These are phyloP conservation scores for Porphyrio hochstetteri DNA, from an alignment of 2,113 vertebrate genomes.

Conservation along the genomic window DNA sequence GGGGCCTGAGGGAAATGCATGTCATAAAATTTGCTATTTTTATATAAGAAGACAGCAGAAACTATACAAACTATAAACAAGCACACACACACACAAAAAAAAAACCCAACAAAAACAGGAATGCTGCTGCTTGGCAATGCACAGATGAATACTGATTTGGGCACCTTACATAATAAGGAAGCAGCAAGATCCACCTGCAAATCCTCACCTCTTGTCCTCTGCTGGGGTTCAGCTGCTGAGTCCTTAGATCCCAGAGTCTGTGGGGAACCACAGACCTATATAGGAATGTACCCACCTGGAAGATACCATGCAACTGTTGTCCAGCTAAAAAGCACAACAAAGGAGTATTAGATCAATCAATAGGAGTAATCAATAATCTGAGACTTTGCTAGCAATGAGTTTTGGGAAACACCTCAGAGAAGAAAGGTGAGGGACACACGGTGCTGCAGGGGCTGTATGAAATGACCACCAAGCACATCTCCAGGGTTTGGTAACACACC, in stretches of 20 bases:
- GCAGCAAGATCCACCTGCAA: not conserved
- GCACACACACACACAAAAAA: no score
- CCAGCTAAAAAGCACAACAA: not conserved
- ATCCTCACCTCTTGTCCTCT: not conserved
- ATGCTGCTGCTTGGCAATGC: not conserved
- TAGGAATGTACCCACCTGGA: not conserved
- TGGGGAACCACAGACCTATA: not conserved
- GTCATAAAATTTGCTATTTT: conserved; percentile 25
- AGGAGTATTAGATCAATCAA: not conserved
- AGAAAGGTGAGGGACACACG: fast-evolving
- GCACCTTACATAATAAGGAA: conserved; percentile 1
- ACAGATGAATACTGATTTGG: not conserved
- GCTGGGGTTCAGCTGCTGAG: not conserved
- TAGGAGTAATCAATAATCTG: not conserved
- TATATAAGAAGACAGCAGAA: not conserved
- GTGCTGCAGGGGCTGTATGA: not conserved
- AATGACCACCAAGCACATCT: not conserved
- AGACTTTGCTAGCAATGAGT: not conserved
- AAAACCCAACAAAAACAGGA: not conserved
- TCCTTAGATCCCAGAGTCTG: not conserved
- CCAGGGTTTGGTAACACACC: no score
- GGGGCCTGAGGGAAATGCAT: conserved; percentile 3
- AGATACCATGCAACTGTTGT: not conserved
- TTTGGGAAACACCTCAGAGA: not conserved
- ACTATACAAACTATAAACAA: not conserved